A percentile compares a stretch with the other conserved stretches of the same genome.
phyloP scores from a whole-genome alignment of 2,797 vertebrate genomes.

The Neosilurus mollespiculum region DNA sequence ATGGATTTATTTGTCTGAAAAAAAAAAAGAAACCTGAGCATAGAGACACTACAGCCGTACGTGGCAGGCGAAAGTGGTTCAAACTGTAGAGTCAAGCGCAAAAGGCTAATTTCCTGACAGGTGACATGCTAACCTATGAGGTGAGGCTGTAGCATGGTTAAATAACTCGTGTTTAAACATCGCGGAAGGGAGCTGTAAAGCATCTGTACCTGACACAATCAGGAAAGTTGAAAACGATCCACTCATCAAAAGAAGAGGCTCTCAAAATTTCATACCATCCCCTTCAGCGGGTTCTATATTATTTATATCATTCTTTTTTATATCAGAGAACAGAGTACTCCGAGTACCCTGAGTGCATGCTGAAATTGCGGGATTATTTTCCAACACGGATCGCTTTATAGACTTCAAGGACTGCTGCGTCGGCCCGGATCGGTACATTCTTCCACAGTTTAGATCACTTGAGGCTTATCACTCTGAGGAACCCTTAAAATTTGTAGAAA shows the following conservation, averaged over 20 bases:
- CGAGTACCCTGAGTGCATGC: not conserved
- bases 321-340: constrained; percentile 23
- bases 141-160: not conserved
- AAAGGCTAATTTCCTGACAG: not conserved
- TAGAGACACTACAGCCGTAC: no score
- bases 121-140: not conserved
- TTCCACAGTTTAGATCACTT: not conserved
- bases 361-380: constrained; percentile 57
- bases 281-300: constrained; percentile 32
- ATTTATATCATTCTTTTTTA: constrained; percentile 38
- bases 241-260: constrained; percentile 68
- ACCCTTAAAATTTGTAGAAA: not conserved
- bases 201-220: constrained; percentile 68
- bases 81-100: not conserved
- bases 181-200: constrained; percentile 1
- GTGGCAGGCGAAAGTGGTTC: not conserved
- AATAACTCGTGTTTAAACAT: not conserved
- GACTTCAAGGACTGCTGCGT: constrained; percentile 62
- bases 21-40: not conserved
- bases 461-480: not conserved
- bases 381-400: constrained; percentile 59
- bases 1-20: no score
- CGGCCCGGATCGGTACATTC: constrained; percentile 58
- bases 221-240: constrained; percentile 64
- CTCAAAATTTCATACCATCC: constrained; percentile 41